Conservation (phyloP, 1,140 invertebrate genomes). For the Oscheius sp. region DNA sequence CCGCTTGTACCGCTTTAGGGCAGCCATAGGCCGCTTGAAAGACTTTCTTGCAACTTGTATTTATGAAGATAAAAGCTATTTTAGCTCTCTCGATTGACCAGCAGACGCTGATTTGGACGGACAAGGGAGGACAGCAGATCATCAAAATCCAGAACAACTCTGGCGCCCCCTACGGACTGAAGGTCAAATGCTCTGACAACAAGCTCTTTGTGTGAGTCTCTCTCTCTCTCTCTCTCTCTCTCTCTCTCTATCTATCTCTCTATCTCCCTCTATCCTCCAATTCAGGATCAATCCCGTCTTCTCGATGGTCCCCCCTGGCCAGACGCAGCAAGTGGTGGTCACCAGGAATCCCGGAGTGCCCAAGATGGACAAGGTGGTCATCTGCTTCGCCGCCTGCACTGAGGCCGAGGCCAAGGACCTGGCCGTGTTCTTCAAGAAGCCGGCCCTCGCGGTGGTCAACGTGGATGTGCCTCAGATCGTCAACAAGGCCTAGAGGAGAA, state of each 20-base stretch:
- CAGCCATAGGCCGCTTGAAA: background rate
- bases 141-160: background rate
- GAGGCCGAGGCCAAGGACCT: background rate
- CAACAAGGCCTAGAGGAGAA: too few relatives aligned
- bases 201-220: conserved; percentile 1
- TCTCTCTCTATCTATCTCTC: too few relatives aligned
- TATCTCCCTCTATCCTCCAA: too few relatives aligned
- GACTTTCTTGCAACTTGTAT: background rate
- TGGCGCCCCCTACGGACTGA: background rate
- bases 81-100: background rate
- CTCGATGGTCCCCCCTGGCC: background rate
- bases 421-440: background rate
- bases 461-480: background rate
- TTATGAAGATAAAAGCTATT: background rate
- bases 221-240: too few relatives aligned
- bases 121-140: background rate
- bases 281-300: background rate
- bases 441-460: background rate
- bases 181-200: conserved; percentile 5
- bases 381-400: background rate
- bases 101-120: background rate
- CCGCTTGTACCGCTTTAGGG: background rate
- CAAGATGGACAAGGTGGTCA: background rate
- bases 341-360: background rate
- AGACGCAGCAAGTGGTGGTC: background rate